These are phyloP conservation scores for Hirundichthys speculiger DNA, from an alignment of 2,113 vertebrate genomes.

Conservation along the genomic window DNA sequence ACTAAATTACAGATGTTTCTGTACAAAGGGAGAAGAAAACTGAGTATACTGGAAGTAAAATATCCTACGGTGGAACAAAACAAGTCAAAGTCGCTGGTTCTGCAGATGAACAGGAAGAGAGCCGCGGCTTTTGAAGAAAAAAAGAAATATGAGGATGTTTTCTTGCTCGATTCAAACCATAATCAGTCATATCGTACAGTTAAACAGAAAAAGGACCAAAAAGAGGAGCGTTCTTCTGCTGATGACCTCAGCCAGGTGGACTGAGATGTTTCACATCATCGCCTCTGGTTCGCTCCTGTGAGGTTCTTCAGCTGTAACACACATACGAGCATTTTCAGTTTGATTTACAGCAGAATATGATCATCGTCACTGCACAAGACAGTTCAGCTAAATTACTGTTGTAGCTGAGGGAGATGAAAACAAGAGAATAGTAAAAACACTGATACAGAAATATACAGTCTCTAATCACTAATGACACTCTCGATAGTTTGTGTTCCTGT, in stretches of 20 bases:
- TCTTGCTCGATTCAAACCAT: conserved; percentile 4
- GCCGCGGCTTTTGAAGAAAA: neutral
- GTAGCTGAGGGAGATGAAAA: no score
- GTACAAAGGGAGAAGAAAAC: conserved; percentile 13
- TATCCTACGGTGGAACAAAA: no score
- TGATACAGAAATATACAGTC: no score
- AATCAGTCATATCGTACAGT: conserved; percentile 4
- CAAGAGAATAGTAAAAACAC: no score
- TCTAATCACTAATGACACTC: no score
- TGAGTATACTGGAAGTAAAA: conserved; percentile 9
- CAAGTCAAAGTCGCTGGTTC: neutral
- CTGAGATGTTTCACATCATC: conserved; percentile 62
- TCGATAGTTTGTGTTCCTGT: no score
- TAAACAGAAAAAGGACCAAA: conserved; percentile 11
- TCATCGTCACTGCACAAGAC: no score
- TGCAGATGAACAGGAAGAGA: conserved; percentile 16
- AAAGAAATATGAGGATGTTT: neutral
- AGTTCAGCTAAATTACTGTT: no score
- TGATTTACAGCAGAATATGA: no score
- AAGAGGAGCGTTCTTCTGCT: conserved; percentile 14
- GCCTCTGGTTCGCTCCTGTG: conserved; percentile 80
- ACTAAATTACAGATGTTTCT: conserved; percentile 14
- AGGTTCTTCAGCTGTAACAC: conserved; percentile 82
- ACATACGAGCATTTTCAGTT: neutral
- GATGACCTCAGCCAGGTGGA: neutral